Percentiles rank a stretch among this genome's conserved stretches.
Evolutionary conservation across 2,113 vertebrate species (phyloP).

Genomic region (Irena cyanogastra): DNA sequence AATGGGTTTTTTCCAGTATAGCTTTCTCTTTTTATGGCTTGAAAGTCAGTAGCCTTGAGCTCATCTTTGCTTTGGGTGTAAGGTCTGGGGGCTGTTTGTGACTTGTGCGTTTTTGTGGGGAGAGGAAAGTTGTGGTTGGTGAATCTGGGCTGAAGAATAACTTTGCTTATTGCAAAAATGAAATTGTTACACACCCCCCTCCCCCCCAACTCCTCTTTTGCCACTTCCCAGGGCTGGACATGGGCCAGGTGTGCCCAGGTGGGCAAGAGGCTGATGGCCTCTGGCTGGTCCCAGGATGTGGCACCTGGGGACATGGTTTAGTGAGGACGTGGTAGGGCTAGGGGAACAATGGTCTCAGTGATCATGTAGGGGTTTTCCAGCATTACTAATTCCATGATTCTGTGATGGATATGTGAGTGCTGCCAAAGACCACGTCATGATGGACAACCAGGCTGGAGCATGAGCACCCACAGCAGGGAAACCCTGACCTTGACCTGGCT

Average conservation of each 20-base stretch:
- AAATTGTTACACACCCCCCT: background rate
- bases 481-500: background rate
- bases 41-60: background rate
- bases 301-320: background rate
- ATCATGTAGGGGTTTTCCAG: background rate
- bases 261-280: background rate
- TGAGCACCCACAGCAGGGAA: background rate
- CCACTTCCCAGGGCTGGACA: rapidly evolving
- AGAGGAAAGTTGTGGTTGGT: background rate
- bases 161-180: background rate
- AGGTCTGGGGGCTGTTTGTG: background rate
- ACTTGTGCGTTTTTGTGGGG: background rate
- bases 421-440: rapidly evolving
- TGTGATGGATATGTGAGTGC: rapidly evolving
- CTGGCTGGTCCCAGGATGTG: background rate
- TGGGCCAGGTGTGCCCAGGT: background rate
- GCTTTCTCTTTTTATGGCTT: background rate
- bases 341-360: background rate
- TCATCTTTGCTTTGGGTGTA: background rate
- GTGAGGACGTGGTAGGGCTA: background rate
- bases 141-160: background rate
- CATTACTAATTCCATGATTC: background rate
- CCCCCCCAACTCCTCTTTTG: rapidly evolving
- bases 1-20: background rate
- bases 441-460: background rate